Percentiles rank a stretch among this genome's conserved stretches.
Evolutionary conservation across 2,888 invertebrate genomes (phyloP).

Genomic region (Sesamia inferens): DNA sequence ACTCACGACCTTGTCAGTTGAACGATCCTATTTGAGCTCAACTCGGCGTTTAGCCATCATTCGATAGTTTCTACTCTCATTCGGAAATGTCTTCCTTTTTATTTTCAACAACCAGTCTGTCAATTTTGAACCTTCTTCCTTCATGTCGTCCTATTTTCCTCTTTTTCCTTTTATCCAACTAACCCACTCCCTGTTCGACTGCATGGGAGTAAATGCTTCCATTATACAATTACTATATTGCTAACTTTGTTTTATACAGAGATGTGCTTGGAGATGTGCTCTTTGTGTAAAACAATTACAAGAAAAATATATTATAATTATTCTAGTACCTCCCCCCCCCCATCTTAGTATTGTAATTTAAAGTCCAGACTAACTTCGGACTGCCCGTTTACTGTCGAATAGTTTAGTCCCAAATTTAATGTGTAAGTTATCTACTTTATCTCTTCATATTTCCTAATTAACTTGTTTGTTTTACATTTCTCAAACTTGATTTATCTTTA

Average conservation of each 20-base stretch:
- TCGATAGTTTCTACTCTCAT: background rate
- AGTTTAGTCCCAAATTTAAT: slow-evolving; percentile 7
- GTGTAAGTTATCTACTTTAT: slow-evolving; percentile 9
- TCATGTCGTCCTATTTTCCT: slow-evolving; percentile 2
- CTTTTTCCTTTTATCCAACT: background rate
- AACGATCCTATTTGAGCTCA: slow-evolving; percentile 7
- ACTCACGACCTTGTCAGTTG: slow-evolving; percentile 8
- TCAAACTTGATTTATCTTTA: background rate
- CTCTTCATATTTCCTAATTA: background rate
- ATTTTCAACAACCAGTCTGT: background rate
- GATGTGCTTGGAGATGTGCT: slow-evolving; percentile 10
- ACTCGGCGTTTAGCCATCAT: background rate
- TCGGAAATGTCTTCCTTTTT: background rate
- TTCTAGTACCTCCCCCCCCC: background rate
- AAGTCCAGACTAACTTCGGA: background rate
- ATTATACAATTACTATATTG: slow-evolving; percentile 27
- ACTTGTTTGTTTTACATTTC: background rate
- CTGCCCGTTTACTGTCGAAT: background rate
- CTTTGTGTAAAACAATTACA: slow-evolving; percentile 33
- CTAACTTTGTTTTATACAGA: slow-evolving; percentile 7
- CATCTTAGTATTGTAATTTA: too few relatives aligned
- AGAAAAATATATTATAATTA: slow-evolving; percentile 4
- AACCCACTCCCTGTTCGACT: slow-evolving; percentile 10
- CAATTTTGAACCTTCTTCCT: background rate
- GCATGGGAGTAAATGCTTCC: slow-evolving; percentile 26